These are phyloP conservation scores for Eubasilissa splendida DNA, from an alignment of 2,888 invertebrate species.

Conservation along the genomic window DNA sequence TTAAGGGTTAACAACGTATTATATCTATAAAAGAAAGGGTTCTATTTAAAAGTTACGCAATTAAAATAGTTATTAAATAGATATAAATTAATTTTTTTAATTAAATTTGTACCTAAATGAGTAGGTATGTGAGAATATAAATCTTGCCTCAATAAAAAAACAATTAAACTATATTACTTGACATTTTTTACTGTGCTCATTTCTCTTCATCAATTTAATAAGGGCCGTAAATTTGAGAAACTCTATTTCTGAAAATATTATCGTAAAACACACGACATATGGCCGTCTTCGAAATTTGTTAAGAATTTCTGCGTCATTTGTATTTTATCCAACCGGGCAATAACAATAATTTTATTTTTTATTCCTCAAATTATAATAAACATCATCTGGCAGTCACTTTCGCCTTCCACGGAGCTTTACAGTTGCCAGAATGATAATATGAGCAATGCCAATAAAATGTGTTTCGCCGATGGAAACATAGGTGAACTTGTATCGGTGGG, in stretches of 20 bases:
- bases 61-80: too few relatives aligned
- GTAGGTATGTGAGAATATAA: too few relatives aligned
- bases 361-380: conserved; percentile 33
- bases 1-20: too few relatives aligned
- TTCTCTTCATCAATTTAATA: not conserved
- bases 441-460: not conserved
- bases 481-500: not conserved
- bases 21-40: too few relatives aligned
- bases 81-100: too few relatives aligned
- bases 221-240: conserved; percentile 1
- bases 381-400: conserved; percentile 10
- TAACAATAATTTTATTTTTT: conserved; percentile 29
- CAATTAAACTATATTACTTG: not conserved
- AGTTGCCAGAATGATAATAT: conserved; percentile 16
- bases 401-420: not conserved
- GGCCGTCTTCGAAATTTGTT: conserved; percentile 20
- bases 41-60: too few relatives aligned
- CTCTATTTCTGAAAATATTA: conserved; percentile 15
- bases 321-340: not conserved
- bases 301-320: conserved; percentile 20
- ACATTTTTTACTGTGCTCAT: not conserved
- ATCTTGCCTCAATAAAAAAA: too few relatives aligned
- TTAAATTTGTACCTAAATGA: too few relatives aligned
- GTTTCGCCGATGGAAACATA: too few relatives aligned
- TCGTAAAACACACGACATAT: conserved; percentile 23